Conservation (phyloP, 1,140 invertebrate genomes). For the Brachionus koreanus region DNA sequence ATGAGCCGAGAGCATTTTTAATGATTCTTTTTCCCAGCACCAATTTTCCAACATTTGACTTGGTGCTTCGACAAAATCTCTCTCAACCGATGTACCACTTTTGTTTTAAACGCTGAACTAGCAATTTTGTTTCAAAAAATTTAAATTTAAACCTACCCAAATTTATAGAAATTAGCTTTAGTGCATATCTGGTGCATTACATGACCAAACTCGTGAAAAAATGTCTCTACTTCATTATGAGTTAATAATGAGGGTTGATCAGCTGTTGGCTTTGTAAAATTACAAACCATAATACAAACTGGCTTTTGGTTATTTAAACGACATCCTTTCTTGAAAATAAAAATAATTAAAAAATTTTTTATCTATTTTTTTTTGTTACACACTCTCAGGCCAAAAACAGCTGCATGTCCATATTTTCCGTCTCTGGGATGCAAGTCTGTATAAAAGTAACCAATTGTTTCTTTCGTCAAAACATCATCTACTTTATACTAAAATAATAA, state of each 20-base stretch:
- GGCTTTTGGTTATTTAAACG: constrained; percentile 53
- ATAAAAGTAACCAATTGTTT: constrained; percentile 62
- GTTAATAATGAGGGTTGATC: constrained; percentile 61
- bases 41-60: constrained; percentile 66
- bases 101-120: neutral
- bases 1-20: constrained; percentile 61
- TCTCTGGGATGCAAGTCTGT: constrained; percentile 62
- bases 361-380: constrained; percentile 47
- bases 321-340: constrained; percentile 37
- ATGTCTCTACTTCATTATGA: constrained; percentile 64
- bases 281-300: constrained; percentile 62
- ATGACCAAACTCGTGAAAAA: constrained; percentile 65
- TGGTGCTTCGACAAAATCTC: constrained; percentile 64
- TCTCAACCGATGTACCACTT: constrained; percentile 61
- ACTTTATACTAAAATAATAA: constrained; percentile 57
- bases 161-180: constrained; percentile 56
- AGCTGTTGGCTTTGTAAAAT: constrained; percentile 61
- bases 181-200: constrained; percentile 63
- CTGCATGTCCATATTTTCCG: constrained; percentile 63
- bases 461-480: constrained; percentile 52
- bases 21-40: constrained; percentile 62
- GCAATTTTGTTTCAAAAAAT: too few relatives aligned
- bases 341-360: neutral
- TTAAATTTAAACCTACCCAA: too few relatives aligned
- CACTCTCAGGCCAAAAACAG: constrained; percentile 51